phyloP scores from a whole-genome alignment of 2,888 invertebrate genomes.

The Gibbula magus region DNA sequence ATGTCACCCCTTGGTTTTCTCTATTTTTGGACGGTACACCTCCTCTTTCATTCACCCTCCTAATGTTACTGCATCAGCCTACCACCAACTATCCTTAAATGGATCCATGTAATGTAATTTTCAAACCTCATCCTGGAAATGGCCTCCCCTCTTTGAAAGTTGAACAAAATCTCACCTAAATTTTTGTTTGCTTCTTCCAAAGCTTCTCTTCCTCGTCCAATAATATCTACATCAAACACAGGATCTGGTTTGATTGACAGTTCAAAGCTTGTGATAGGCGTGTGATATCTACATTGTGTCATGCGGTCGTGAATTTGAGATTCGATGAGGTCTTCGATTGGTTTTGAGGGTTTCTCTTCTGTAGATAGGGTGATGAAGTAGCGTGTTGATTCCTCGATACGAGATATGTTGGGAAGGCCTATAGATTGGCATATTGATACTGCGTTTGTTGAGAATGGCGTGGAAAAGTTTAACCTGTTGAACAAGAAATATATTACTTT shows the following conservation, averaged over 20 bases:
- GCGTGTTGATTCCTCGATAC: conserved; percentile 82
- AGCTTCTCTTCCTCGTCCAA: conserved; percentile 85
- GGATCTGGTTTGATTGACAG: conserved; percentile 80
- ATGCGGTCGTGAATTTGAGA: conserved; percentile 87
- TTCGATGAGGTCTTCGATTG: conserved; percentile 60
- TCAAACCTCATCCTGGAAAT: not conserved
- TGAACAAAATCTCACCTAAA: conserved; percentile 78
- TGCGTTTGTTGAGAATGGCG: conserved; percentile 96
- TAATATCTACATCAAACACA: conserved; percentile 90
- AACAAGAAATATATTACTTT: conserved; percentile 31
- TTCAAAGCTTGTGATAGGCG: conserved; percentile 79
- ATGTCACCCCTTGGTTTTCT: no score
- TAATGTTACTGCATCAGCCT: no score
- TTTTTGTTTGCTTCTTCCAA: conserved; percentile 87
- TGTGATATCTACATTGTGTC: conserved; percentile 90
- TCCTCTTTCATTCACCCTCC: no score
- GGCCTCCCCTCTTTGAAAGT: not conserved
- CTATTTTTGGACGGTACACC: no score
- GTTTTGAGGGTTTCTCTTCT: conserved; percentile 34
- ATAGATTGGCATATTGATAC: conserved; percentile 94
- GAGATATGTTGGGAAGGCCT: conserved; percentile 83
- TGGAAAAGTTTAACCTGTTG: conserved; percentile 84
- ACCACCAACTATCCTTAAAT: not conserved
- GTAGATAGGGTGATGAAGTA: conserved; percentile 78
- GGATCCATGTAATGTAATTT: not conserved